A percentile compares a stretch with the other conserved stretches of the same genome.
Conservation (phyloP, 2,113 vertebrate species). For the Pavo muticus region DNA sequence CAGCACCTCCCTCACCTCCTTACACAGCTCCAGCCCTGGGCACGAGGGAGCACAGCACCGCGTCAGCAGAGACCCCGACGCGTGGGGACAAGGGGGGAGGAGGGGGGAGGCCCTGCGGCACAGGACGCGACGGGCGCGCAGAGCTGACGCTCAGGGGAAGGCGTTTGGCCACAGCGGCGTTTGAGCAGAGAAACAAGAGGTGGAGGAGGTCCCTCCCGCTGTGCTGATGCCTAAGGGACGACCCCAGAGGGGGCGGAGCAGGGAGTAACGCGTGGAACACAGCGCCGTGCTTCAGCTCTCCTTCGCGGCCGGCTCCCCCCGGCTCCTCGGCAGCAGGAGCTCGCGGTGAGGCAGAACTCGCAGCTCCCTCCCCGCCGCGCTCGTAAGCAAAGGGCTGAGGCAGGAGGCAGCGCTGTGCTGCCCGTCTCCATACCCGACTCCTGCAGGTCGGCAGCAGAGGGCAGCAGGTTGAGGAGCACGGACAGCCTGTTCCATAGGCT, state of each 20-base stretch:
- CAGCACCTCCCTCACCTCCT: constrained; percentile 84
- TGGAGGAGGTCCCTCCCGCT: rapidly evolving
- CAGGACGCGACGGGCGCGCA: rapidly evolving
- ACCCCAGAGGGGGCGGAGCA: too few relatives aligned
- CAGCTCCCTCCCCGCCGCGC: too few relatives aligned
- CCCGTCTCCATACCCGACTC: constrained; percentile 83
- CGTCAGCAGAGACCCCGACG: too few relatives aligned
- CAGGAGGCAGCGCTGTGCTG: neutral
- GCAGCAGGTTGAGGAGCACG: constrained; percentile 94
- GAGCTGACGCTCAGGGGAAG: neutral
- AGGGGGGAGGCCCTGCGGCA: neutral
- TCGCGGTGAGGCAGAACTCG: too few relatives aligned
- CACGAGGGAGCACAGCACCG: neutral
- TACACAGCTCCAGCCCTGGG: constrained; percentile 84
- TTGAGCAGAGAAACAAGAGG: neutral
- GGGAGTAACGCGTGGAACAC: too few relatives aligned
- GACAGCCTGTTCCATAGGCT: constrained; percentile 98
- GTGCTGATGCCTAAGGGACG: too few relatives aligned
- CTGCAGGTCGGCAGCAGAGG: constrained; percentile 89
- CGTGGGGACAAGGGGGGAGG: neutral
- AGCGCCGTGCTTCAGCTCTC: too few relatives aligned
- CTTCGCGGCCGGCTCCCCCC: too few relatives aligned
- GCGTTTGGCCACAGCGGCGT: neutral
- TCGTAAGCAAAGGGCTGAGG: neutral
- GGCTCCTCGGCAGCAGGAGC: too few relatives aligned